Base-by-base conservation (phyloP, 2,113 vertebrate genomes). In the Brachypodius melanocephalos region DNA sequence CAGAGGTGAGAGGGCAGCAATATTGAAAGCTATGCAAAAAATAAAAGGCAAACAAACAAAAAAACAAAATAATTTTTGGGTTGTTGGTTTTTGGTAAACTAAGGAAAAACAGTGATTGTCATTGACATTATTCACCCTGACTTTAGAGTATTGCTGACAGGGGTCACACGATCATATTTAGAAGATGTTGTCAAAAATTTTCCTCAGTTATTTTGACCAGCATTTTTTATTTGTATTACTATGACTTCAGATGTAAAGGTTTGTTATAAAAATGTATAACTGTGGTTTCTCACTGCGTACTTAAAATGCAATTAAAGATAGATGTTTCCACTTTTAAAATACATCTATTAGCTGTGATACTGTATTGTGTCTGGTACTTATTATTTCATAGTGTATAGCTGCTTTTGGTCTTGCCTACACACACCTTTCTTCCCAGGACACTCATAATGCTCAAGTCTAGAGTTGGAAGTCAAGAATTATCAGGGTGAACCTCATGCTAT, bases 291-390 rank as follows among this genome's bases (percentile, higher is more conserved):
- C 97, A 97, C 95, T 95, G 79, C 82, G 48, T 96, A 88, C 91
- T 98, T 97, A 97, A 95, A 96, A 97, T 97, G 95, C 96, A 96
- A 97, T 98, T 98, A 98, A 98, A 97, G 83, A 95, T 96, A 97
- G 96, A 97, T 97, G 97, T 97, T 97, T 97, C 91, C 97, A 96
- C 93, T 97, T 93, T 54, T 95, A 95, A 97, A 97, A 95, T 95
- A 95, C 87, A 97, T 96, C 96, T 96, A 94, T 89, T 95, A 97
- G 89, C 96, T 96, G 95, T 97, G 95, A 96, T 97, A 94, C 94
- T 92, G 66, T 90, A 73, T 96, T 97, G 97, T 95, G 96, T 95
- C 96, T 95, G 97, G 87, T 95, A 95, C 42, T 96, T 97, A 42
- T 95, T 96, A 96, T 96, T 97, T 97, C 76, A 63, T 84, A 95